A percentile compares a stretch with the other conserved stretches of the same genome.
phyloP scores from a whole-genome alignment of 1,140 invertebrate species.

The Eurosta solidaginis region DNA sequence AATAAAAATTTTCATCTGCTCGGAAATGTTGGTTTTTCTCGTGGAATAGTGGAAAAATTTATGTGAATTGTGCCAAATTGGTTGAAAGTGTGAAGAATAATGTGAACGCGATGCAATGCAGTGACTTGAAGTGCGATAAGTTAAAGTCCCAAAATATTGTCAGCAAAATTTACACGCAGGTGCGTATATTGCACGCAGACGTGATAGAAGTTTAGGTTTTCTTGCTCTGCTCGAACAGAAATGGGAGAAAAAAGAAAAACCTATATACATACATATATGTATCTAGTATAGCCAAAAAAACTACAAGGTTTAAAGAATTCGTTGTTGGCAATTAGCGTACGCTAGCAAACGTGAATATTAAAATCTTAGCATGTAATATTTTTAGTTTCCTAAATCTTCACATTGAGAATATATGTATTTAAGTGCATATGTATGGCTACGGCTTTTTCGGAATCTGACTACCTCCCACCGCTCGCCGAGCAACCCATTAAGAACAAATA shows the following conservation, averaged over 20 bases:
- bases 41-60: constrained; percentile 35
- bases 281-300: neutral
- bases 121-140: constrained; percentile 15
- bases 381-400: too few species aligned
- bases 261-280: neutral
- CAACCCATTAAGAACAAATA: neutral
- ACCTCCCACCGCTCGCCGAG: neutral
- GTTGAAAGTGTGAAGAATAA: constrained; percentile 15
- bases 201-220: constrained; percentile 75
- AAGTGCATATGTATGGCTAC: neutral
- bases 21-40: constrained; percentile 32
- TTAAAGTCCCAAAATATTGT: constrained; percentile 33
- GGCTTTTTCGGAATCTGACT: neutral
- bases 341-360: too few species aligned
- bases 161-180: constrained; percentile 72
- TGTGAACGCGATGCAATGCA: constrained; percentile 10
- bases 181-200: constrained; percentile 78
- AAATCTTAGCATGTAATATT: too few species aligned
- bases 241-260: neutral
- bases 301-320: neutral
- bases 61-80: constrained; percentile 36
- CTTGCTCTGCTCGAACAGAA: constrained; percentile 42
- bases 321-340: neutral
- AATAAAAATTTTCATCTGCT: constrained; percentile 27
- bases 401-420: neutral